Base-by-base conservation (phyloP, 2,113 vertebrate species). In the Egretta garzetta region DNA sequence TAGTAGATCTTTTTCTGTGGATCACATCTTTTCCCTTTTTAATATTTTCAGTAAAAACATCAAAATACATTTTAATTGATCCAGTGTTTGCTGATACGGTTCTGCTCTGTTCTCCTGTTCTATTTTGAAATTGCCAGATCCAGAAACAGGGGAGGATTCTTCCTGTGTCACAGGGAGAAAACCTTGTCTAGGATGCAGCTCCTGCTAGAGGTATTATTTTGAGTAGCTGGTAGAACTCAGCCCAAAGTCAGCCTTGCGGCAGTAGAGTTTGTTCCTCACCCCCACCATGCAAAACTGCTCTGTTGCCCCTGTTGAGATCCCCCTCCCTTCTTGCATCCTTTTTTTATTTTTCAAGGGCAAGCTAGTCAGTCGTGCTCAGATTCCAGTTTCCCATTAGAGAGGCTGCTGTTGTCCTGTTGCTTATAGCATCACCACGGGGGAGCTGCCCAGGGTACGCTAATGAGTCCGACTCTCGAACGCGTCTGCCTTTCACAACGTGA, bases 401-500 rank as follows among this genome's bases (percentile, higher is more conserved):
- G 21, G 45, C 70, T 58, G 52, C 4, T 56, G 49, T 37, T 81
- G 87, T 59, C 19, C 33, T 0, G 0, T 47, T 24, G 28, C 26
- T 76, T n/a, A 17, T 21, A 5, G 33, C 8, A 16, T 66, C n/a
- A 23, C 41, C 35, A 1, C 1, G 4, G 37, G 30, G 11, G 9
- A 21, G 58, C 39, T 72, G 26, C 47, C 37, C 1, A 4, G 70
- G 41, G 22, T n/a, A 3, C 8, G 0, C 12, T 19, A 10, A 14
- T 5, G 35, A n/a, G 19, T 37, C 45, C 2, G 0, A 11, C 13
- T 59, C 71, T 35, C 4, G 3, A 74, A 35, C 1, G 1, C n/a
- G 12, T 41, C 24, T n/a, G 41, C 56, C 47, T 50, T 66, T 75
- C 60, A 23, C 30, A 16, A 2, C 3, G 21, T 5, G 13, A 60